These are phyloP conservation scores for Polyommatus icarus DNA, from an alignment of 2,888 invertebrate species.

Conservation along the genomic window DNA sequence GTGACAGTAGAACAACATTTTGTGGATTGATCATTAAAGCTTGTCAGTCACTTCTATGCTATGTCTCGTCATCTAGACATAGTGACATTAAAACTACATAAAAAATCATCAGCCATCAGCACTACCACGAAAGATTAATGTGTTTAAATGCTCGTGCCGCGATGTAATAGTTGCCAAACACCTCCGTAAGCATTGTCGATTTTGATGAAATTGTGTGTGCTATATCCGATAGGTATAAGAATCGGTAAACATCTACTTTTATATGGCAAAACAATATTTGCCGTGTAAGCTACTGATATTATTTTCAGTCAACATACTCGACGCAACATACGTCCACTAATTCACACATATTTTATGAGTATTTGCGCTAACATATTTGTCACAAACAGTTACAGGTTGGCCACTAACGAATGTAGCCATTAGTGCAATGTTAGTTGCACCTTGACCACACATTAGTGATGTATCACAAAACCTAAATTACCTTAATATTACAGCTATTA, in stretches of 20 bases:
- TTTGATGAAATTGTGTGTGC: too few relatives aligned
- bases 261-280: background rate
- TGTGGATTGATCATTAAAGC: background rate
- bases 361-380: constrained; percentile 2
- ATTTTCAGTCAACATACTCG: too few relatives aligned
- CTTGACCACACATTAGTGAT: constrained; percentile 25
- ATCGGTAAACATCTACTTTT: too few relatives aligned
- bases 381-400: background rate
- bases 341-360: background rate
- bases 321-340: background rate
- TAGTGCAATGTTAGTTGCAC: constrained; percentile 32
- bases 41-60: background rate
- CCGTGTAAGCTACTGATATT: background rate
- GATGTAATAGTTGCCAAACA: background rate
- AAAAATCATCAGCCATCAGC: background rate
- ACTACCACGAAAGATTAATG: background rate
- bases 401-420: constrained; percentile 26
- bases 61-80: background rate
- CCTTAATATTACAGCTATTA: constrained; percentile 13
- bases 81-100: background rate
- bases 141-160: background rate
- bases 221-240: too few relatives aligned
- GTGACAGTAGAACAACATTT: background rate
- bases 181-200: too few relatives aligned
- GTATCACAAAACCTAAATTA: constrained; percentile 22